A percentile compares a stretch with the other conserved stretches of the same genome.
phyloP scores from a whole-genome alignment of 2,797 vertebrate species.

The Hapalemur alaotrensis region DNA sequence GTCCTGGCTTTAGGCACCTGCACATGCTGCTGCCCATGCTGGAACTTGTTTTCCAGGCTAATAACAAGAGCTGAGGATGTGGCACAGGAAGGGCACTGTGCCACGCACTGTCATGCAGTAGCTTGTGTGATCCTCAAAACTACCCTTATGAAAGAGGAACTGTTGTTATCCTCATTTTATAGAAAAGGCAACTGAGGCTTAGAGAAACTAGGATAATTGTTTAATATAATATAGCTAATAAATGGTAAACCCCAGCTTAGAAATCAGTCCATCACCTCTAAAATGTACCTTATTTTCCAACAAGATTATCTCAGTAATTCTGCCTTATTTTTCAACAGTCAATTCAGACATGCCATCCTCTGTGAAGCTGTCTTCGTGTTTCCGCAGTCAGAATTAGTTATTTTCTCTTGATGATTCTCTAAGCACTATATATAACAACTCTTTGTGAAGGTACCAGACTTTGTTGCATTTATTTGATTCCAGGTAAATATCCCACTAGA shows the following conservation, averaged over 20 bases:
- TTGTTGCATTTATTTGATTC: neutral
- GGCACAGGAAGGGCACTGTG: fast-evolving
- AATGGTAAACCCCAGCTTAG: neutral
- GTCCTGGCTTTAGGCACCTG: neutral
- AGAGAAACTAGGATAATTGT: neutral
- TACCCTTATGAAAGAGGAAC: neutral
- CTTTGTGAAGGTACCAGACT: neutral
- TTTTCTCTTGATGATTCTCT: neutral
- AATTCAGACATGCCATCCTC: neutral
- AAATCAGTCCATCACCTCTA: neutral
- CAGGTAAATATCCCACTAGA: neutral
- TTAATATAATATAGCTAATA: neutral
- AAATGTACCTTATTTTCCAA: neutral
- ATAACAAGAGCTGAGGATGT: neutral
- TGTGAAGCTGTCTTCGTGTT: neutral
- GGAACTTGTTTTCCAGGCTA: neutral
- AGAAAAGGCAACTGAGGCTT: neutral
- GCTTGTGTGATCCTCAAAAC: neutral
- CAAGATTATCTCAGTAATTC: neutral
- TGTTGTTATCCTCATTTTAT: neutral
- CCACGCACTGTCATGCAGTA: neutral
- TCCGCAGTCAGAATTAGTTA: neutral
- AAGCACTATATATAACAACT: neutral
- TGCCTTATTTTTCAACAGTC: neutral
- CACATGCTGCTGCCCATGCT: neutral